These are phyloP conservation scores for Rhagonycha fulva DNA, from an alignment of 2,888 invertebrate genomes.

Conservation along the genomic window DNA sequence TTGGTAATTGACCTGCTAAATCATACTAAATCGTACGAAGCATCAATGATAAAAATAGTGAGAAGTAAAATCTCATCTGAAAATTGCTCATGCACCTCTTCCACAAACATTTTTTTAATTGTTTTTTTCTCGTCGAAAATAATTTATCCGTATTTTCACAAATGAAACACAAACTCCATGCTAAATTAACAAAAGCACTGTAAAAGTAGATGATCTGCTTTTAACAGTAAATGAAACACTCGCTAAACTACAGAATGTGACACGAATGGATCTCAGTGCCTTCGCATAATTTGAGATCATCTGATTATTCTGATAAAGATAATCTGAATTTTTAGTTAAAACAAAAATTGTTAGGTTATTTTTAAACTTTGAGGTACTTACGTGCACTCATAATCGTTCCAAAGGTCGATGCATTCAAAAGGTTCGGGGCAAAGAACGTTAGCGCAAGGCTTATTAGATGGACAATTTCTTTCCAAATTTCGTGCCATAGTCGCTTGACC, in stretches of 20 bases:
- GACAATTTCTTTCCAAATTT: constrained; percentile 90
- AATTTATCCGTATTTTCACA: not conserved
- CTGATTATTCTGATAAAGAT: not conserved
- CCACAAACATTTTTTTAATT: not conserved
- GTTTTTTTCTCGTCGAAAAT: not conserved
- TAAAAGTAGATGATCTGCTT: constrained; percentile 19
- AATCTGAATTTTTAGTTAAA: not conserved
- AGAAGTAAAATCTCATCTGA: not conserved
- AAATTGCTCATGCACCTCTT: not conserved
- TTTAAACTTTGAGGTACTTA: constrained; percentile 62
- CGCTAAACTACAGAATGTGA: constrained; percentile 24
- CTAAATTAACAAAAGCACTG: constrained; percentile 26
- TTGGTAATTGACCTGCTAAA: not conserved
- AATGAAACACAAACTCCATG: constrained; percentile 16
- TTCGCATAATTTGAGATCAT: constrained; percentile 37
- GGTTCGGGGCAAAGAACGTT: constrained; percentile 93
- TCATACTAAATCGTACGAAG: not conserved
- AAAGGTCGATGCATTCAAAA: constrained; percentile 93
- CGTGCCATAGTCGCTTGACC: constrained; percentile 94
- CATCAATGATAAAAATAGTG: not conserved
- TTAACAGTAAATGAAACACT: constrained; percentile 14
- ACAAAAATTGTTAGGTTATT: constrained; percentile 8
- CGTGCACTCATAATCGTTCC: constrained; percentile 99
- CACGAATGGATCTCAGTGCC: constrained; percentile 48
- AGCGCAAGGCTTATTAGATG: constrained; percentile 92